Evolutionary conservation across 2,888 invertebrate species (phyloP), one percentile per base, ranked within the genome.

Genomic region (Ectropis crepuscularia): DNA sequence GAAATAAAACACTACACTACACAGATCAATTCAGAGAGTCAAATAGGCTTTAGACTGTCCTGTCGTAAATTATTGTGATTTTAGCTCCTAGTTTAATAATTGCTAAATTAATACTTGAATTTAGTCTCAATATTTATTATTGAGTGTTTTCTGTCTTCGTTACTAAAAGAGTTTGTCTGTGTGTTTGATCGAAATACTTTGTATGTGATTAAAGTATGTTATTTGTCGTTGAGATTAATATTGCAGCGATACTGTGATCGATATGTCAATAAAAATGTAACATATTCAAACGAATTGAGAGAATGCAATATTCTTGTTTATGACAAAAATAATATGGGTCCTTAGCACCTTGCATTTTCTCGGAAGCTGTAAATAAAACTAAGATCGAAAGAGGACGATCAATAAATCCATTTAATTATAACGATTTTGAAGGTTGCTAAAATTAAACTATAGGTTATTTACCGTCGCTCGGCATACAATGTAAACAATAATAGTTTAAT

Each of bases 11-110:
- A 28, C 16, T 28, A 28, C 16, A 28, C n/a, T n/a, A n/a, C n/a
- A n/a, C n/a, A 28, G 16, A 28, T 28, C 16, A 28, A 28, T 28
- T 28, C 16, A 28, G 16, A 28, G 16, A 28, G 16, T 28, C 16
- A 28, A 28, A 4, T 28, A 28, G 16, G 16, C 16, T 28, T 28
- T 28, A 28, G 73, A 72, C 38, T 70, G 73, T 72, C 70, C 67
- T 70, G 72, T 72, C 71, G 63, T 67, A 67, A 68, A 74, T 67
- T 67, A 71, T 73, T 75, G 73, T 75, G 70, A 73, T 73, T 69
- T 72, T 72, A 75, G 65, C 54, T 71, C 64, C 55, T 73, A 69
- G 66, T 70, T 50, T 64, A 57, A 71, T 67, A 28, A 66, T 61
- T 67, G 8, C 64, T 65, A 65, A 65, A 65, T 61, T 67, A 70